Evolutionary conservation across 2,797 vertebrate genomes (phyloP).

Genomic region (Onychomys arenicola): DNA sequence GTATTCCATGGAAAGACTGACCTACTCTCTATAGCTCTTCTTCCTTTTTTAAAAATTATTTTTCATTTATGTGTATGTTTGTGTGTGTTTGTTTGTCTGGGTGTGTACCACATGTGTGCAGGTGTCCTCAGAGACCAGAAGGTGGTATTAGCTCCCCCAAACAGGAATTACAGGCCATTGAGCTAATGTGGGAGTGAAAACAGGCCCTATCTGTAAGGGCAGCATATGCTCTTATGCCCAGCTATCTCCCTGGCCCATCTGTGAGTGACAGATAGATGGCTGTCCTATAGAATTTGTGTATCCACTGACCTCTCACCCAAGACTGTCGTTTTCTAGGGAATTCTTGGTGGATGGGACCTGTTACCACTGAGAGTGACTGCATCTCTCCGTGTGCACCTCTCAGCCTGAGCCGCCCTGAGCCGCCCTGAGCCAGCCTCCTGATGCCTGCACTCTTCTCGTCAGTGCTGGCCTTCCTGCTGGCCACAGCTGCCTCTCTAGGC

Average conservation of each 20-base stretch:
- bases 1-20: neutral
- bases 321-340: neutral
- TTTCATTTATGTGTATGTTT: neutral
- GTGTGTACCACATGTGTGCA: neutral
- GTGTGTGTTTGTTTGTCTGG: neutral
- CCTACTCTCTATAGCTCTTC: neutral
- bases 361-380: neutral
- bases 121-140: neutral
- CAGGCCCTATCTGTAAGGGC: neutral
- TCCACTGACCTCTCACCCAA: neutral
- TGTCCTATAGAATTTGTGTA: neutral
- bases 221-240: too few species aligned
- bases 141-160: neutral
- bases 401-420: neutral
- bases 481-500: neutral
- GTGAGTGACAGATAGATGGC: neutral
- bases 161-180: neutral
- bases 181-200: neutral
- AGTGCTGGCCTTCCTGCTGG: neutral
- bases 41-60: neutral
- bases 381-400: neutral
- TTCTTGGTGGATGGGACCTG: neutral
- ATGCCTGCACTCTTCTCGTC: neutral
- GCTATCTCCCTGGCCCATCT: too few species aligned
- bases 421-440: too few species aligned